Evolutionary conservation across 1,140 invertebrate genomes (phyloP), one percentile per base, ranked within the genome.

Genomic region (Zaprionus ghesquierei): DNA sequence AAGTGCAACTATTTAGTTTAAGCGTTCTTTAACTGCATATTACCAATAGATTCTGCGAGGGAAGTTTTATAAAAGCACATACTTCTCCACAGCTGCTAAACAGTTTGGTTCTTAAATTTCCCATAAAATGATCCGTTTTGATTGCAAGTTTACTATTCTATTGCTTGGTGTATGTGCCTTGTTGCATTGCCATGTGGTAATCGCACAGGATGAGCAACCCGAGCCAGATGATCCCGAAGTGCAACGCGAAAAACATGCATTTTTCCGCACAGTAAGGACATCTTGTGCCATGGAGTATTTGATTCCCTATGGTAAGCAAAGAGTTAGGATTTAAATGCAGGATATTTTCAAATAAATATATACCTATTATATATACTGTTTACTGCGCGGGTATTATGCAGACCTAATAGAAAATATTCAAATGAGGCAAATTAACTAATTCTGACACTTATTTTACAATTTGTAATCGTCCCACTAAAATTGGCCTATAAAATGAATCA

Each of bases 1-100:
- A 86, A 86, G 62, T 87, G 82, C 64, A 87, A 73, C 74, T 87
- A 89, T 79, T 89, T 89, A 89, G 81, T 89, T 78, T 84, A 89
- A 84, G 81, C 58, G 38, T 20, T 69, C 50, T 70, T 27, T 27
- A n/a, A 25, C 27, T 65, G 38, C 53, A 50, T 49, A 74, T 62
- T 59, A 18, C 29, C 22, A 51, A 41, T 60, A 44, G 15, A 33
- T 55, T 41, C 15, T 23, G 50, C 1, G 1, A 3, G 1, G 4
- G 6, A 22, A 3, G 1, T 25, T 46, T 54, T 87, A 86, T 70
- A 87, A 64, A 82, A 53, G 2, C 20, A 23, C 13, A 25, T 0
- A 8, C 1, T 1, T 18, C 15, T 5, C 55, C 15, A 8, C 60
- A 13, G 23, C 20, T 10, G 31, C 6, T 20, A 51, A 25, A 35